Conservation (phyloP, 2,888 invertebrate genomes). For the Altica lythri region DNA sequence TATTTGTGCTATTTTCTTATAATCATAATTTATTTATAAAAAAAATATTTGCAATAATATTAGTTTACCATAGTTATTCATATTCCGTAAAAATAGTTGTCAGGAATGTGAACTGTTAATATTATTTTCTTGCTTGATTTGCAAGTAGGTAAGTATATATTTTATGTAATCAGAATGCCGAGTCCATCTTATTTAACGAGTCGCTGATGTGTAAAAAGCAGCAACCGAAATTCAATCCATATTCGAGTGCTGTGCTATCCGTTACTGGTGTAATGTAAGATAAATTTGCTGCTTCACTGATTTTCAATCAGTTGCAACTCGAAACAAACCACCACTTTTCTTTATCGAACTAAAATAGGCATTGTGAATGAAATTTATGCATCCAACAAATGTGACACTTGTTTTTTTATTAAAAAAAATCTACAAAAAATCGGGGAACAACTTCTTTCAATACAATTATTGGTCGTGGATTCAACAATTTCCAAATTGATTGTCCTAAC, state of each 20-base stretch:
- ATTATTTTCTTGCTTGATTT: conserved; percentile 28
- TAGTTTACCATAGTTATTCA: conserved; percentile 14
- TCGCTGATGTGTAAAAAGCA: conserved; percentile 51
- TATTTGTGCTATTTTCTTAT: not conserved
- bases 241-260: conserved; percentile 52
- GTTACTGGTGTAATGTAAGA: conserved; percentile 58
- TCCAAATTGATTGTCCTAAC: too few species aligned
- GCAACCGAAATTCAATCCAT: conserved; percentile 57
- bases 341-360: not conserved
- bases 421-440: too few species aligned
- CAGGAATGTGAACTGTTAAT: conserved; percentile 24
- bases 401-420: too few species aligned
- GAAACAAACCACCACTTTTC: conserved; percentile 52
- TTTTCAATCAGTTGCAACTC: conserved; percentile 53
- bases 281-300: conserved; percentile 57
- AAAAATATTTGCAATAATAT: conserved; percentile 5
- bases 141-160: conserved; percentile 12
- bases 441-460: too few species aligned
- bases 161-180: conserved; percentile 32
- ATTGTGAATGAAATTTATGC: conserved; percentile 4
- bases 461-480: too few species aligned
- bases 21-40: not conserved
- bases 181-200: conserved; percentile 48
- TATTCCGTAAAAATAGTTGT: conserved; percentile 21
- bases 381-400: not conserved